These are phyloP conservation scores for Cotesia congregata DNA, from an alignment of 2,888 invertebrate genomes.

Conservation along the genomic window DNA sequence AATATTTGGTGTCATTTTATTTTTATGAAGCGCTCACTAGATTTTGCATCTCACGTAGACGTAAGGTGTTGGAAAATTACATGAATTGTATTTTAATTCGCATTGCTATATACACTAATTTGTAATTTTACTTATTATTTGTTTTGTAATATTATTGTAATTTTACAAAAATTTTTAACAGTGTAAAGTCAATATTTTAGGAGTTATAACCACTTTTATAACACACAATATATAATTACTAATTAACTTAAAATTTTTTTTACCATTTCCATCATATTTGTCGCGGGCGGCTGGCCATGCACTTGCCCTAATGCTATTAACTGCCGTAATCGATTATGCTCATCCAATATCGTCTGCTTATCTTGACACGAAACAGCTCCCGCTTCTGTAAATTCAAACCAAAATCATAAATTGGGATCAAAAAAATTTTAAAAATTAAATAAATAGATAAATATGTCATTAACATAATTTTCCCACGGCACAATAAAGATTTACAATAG, in stretches of 20 bases:
- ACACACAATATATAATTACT: background rate
- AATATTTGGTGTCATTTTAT: no score
- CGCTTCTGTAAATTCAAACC: slow-evolving; percentile 70
- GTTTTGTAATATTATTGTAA: no score
- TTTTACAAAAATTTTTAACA: no score
- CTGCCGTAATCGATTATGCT: slow-evolving; percentile 86
- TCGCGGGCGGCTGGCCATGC: slow-evolving; percentile 83
- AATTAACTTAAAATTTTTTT: slow-evolving; percentile 53
- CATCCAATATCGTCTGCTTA: slow-evolving; percentile 82
- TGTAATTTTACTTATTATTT: no score
- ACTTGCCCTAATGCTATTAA: slow-evolving; percentile 84
- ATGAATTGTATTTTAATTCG: no score
- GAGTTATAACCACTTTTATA: no score
- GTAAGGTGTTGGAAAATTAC: no score
- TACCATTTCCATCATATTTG: slow-evolving; percentile 91
- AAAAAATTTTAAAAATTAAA: background rate
- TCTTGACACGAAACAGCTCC: slow-evolving; percentile 81
- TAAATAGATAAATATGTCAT: slow-evolving; percentile 2
- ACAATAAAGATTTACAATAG: background rate
- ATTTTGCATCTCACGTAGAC: no score
- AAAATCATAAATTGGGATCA: background rate
- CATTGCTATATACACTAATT: no score
- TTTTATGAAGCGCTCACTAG: no score
- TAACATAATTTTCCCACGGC: background rate
- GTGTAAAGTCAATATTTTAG: no score